Percentiles rank a stretch among this genome's conserved stretches.
phyloP scores from a whole-genome alignment of 30 jellyfish, hydroid and myxozoan species.

The Sanderia malayensis region DNA sequence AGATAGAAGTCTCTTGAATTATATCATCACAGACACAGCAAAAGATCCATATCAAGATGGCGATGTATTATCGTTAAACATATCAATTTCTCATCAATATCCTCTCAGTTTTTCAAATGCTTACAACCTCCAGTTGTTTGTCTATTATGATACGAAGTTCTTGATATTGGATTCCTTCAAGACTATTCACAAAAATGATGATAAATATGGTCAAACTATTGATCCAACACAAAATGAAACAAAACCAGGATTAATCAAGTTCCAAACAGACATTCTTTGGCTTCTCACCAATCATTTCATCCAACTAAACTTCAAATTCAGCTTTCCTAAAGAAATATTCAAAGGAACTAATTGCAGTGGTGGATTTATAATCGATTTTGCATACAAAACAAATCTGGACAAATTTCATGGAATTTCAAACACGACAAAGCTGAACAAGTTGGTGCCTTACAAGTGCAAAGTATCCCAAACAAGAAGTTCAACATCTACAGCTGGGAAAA shows the following conservation, averaged over 20 bases:
- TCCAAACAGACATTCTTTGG: slow-evolving; percentile 9
- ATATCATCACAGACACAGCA: not conserved
- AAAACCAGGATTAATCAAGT: not conserved
- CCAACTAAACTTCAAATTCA: slow-evolving; percentile 8
- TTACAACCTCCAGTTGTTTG: slow-evolving; percentile 16
- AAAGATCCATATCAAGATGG: not conserved
- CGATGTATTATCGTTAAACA: slow-evolving; percentile 17
- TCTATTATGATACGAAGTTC: slow-evolving; percentile 32
- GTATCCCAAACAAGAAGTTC: not conserved
- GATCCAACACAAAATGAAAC: slow-evolving; percentile 15
- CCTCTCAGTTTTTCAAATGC: slow-evolving; percentile 44
- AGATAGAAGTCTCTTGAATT: slow-evolving; percentile 3
- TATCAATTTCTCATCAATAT: slow-evolving; percentile 19
- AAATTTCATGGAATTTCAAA: not conserved
- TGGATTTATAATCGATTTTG: slow-evolving; percentile 4
- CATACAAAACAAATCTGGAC: slow-evolving; percentile 10
- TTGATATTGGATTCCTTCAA: slow-evolving; percentile 14
- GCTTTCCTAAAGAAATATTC: not conserved
- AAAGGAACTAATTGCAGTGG: slow-evolving; percentile 6
- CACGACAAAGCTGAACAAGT: not conserved
- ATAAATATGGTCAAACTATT: not conserved
- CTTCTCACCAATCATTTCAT: not conserved
- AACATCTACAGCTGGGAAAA: not conserved
- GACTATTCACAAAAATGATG: not conserved
- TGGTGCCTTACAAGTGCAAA: slow-evolving; percentile 17